Evolutionary conservation across 1,140 invertebrate genomes (phyloP).

Genomic region (Geopemphigus sp.): DNA sequence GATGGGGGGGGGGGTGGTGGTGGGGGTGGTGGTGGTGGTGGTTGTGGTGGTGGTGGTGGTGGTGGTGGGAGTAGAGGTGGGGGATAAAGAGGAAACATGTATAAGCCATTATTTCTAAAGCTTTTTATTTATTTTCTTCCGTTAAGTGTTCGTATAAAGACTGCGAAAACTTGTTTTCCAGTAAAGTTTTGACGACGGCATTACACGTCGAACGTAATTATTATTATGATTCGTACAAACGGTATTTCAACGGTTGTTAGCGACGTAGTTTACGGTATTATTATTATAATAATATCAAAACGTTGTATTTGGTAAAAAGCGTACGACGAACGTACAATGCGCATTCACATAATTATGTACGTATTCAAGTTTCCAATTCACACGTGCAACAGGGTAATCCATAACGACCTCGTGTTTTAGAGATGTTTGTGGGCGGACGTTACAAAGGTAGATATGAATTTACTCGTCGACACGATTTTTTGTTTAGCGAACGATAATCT

Average conservation of each 20-base stretch:
- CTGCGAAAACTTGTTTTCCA: background rate
- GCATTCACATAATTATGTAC: background rate
- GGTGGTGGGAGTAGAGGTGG: too few relatives aligned
- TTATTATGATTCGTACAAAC: background rate
- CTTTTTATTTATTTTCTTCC: slow-evolving; percentile 43
- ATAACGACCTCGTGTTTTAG: background rate
- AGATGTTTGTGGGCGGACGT: background rate
- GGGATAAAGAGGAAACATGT: slow-evolving; percentile 41
- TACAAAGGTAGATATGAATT: background rate
- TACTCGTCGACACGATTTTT: background rate
- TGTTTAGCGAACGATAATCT: background rate
- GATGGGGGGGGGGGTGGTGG: too few relatives aligned
- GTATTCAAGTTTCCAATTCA: background rate
- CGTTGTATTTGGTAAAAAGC: background rate
- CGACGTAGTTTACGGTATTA: too few relatives aligned
- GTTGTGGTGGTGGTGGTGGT: too few relatives aligned
- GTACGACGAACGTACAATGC: too few relatives aligned
- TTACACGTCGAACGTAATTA: background rate
- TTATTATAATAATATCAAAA: background rate
- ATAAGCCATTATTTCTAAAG: slow-evolving; percentile 48
- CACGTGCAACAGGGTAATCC: background rate
- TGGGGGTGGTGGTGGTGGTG: too few relatives aligned
- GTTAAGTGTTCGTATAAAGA: slow-evolving; percentile 40
- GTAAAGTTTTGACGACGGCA: background rate
- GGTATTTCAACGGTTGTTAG: background rate